Base-by-base conservation (phyloP, 2,797 vertebrate species). In the Rhodeus uyekii region DNA sequence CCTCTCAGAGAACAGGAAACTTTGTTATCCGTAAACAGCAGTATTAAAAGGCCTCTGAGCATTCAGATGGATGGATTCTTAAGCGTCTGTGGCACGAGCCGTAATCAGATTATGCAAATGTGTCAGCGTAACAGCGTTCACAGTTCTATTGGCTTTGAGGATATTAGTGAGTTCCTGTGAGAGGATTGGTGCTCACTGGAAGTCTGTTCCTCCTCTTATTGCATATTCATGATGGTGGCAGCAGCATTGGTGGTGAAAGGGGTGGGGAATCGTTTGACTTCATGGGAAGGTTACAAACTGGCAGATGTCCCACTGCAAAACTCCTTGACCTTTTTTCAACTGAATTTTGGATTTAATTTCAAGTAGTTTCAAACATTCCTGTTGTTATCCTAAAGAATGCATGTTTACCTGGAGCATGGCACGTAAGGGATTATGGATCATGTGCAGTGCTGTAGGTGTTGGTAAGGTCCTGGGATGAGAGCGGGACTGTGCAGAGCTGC, bases 71-170 rank as follows among this genome's bases (percentile, higher is more conserved):
- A 87, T 88, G 73, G 84, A 78, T 83, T 87, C 77, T 85, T 91
- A 91, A 92, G 88, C 83, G 27, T 89, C 87, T 90, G 87, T 83
- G 90, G 81, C 89, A 87, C 86, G 77, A 87, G 89, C 87, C 90
- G 92, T 96, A 97, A 98, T 95, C 88, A 94, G 96, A 97, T 98
- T 98, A 96, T 93, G 90, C 89, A 91, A 85, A 93, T 92, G 78
- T 83, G 80, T 87, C 68, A 84, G 90, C 89, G 92, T 91, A 89
- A 89, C 91, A 86, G 32, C 0, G 89, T 87, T 89, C 85, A 83
- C 86, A 92, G 90, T 91, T 83, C 88, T 65, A 83, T 85, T 85
- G 91, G 90, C 91, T 91, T 85, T 91, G 67, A 87, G 89, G 89
- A 86, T 90, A 93, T 92, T 88, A 92, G 78, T 71, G 8, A 83